phyloP scores from a whole-genome alignment of 2,888 invertebrate genomes.

The Uloborus plumipes region DNA sequence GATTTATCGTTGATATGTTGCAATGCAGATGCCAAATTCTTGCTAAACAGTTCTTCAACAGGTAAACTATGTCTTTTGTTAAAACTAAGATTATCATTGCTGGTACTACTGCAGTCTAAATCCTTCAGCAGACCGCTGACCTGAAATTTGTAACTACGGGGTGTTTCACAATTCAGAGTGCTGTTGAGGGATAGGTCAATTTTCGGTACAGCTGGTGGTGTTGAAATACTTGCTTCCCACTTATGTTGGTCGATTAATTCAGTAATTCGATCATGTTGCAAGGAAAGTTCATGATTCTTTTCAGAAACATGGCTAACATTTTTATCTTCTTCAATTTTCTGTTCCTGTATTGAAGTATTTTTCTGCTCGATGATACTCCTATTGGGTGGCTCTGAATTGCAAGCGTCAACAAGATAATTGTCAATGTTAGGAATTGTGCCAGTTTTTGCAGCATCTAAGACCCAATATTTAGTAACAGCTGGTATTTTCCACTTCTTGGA shows the following conservation, averaged over 20 bases:
- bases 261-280: constrained; percentile 1
- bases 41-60: constrained; percentile 52
- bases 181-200: constrained; percentile 36
- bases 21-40: constrained; percentile 52
- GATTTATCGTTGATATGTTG: constrained; percentile 9
- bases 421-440: constrained; percentile 75
- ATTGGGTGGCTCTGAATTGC: too few relatives aligned
- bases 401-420: constrained; percentile 67
- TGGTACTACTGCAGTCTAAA: constrained; percentile 57
- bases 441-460: constrained; percentile 78
- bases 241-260: constrained; percentile 2
- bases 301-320: too few relatives aligned
- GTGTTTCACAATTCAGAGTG: constrained; percentile 35
- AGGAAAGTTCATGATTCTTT: too few relatives aligned
- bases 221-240: neutral
- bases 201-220: constrained; percentile 15
- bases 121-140: constrained; percentile 65
- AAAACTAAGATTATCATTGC: constrained; percentile 7
- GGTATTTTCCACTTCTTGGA: constrained; percentile 91
- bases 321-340: too few relatives aligned
- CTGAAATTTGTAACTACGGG: constrained; percentile 58
- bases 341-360: too few relatives aligned
- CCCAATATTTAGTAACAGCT: constrained; percentile 83
- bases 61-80: constrained; percentile 34
- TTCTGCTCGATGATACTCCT: too few relatives aligned